Percentiles rank a stretch among this genome's conserved stretches.
phyloP scores from a whole-genome alignment of 2,113 vertebrate genomes.

The Irena cyanogastra region DNA sequence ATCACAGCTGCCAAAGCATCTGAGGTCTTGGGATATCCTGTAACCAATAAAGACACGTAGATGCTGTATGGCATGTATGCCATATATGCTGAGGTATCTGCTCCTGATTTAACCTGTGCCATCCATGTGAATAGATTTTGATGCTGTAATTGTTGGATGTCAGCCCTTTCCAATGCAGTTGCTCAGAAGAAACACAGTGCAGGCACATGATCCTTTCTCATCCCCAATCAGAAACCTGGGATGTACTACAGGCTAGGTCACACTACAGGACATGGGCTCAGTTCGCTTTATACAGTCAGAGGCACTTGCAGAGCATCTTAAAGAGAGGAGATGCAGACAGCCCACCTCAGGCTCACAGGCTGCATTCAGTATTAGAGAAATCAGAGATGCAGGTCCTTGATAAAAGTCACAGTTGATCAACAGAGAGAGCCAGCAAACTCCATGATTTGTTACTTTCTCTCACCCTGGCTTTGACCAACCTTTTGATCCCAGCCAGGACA shows the following conservation, averaged over 20 bases:
- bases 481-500: not conserved
- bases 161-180: not conserved
- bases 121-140: accelerated
- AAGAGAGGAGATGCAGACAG: not conserved
- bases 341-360: not conserved
- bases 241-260: not conserved
- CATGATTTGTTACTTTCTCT: not conserved
- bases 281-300: not conserved
- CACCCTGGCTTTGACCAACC: not conserved
- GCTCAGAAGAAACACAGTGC: not conserved
- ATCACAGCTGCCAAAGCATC: not conserved
- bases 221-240: accelerated
- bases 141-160: not conserved
- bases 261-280: not conserved
- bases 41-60: not conserved
- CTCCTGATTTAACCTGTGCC: not conserved
- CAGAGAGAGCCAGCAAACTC: not conserved
- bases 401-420: not conserved
- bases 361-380: not conserved
- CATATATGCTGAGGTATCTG: not conserved
- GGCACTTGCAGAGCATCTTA: not conserved
- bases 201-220: not conserved
- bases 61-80: not conserved
- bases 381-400: not conserved
- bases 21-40: not conserved